phyloP scores from a whole-genome alignment of 2,888 invertebrate species.

The Zygaena filipendulae region DNA sequence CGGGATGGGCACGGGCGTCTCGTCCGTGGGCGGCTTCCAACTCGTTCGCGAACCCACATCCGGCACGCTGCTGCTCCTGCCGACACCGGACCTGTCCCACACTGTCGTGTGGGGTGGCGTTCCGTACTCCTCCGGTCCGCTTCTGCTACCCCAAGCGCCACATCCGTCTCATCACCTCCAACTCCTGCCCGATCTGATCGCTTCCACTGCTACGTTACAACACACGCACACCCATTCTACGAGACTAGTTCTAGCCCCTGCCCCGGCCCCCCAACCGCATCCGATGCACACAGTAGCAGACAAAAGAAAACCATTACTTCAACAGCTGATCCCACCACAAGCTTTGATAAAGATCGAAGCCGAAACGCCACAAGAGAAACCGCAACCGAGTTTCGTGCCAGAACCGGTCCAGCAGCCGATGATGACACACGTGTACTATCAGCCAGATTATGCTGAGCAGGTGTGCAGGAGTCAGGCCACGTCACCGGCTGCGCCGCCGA shows the following conservation, averaged over 20 bases:
- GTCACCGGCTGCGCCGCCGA: conserved; percentile 71
- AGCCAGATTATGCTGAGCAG: conserved; percentile 56
- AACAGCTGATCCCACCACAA: conserved; percentile 55
- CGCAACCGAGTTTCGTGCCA: conserved; percentile 44
- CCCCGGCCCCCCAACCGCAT: conserved; percentile 51
- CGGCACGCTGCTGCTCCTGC: conserved; percentile 83
- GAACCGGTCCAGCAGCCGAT: conserved; percentile 64
- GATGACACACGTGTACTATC: conserved; percentile 67
- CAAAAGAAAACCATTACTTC: conserved; percentile 59
- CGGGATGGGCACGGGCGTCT: conserved; percentile 67
- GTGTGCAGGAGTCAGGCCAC: conserved; percentile 67
- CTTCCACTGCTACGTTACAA: conserved; percentile 72
- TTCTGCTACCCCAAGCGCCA: conserved; percentile 53
- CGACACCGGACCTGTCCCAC: conserved; percentile 78
- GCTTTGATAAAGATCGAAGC: conserved; percentile 79
- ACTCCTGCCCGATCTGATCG: conserved; percentile 73
- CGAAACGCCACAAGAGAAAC: conserved; percentile 63
- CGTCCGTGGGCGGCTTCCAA: conserved; percentile 83
- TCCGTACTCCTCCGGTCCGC: conserved; percentile 50
- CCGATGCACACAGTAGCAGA: conserved; percentile 31
- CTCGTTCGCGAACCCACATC: conserved; percentile 87
- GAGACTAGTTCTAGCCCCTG: conserved; percentile 73
- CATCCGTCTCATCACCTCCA: conserved; percentile 74
- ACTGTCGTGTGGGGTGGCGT: conserved; percentile 81
- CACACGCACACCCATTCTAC: conserved; percentile 78